Evolutionary conservation across 2,797 vertebrate genomes (phyloP), one percentile per base, ranked within the genome.

Genomic region (Halcyon chelicuti): DNA sequence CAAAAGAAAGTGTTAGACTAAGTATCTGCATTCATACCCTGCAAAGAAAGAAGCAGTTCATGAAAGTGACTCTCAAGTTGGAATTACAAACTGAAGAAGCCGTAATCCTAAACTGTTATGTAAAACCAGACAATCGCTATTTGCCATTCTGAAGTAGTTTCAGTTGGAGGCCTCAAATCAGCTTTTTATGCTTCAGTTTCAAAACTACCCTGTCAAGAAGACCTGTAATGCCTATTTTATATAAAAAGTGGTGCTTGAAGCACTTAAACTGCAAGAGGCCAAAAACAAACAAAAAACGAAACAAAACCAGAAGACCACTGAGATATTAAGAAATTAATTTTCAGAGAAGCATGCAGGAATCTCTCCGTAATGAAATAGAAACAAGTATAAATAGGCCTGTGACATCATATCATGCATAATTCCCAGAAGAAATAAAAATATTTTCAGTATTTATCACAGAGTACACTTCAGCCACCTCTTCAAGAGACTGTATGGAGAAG

Each of bases 101-200:
- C 37, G n/a, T 37, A 54, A 76, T 39, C 44, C 44, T 76, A 16
- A 63, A 54, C 21, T 10, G 14, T 2, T 40, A 31, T 1, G 4
- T 35, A 37, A 68, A 72, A 40, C 3, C n/a, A 81, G 39, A 39
- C 0, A 0, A 33, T 17, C 0, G 0, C 22, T n/a, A 13, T 39
- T 49, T 51, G n/a, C 44, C 23, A 4, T 35, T 52, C 65, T 29
- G 31, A 58, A 75, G 46, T 58, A 68, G 51, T 55, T 80, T 35
- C 35, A 42, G 28, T 10, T 52, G 37, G 28, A 73, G 28, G 31
- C 55, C 40, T 55, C 57, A 65, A 10, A 82, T 54, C 49, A 73
- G 44, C 55, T 44, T 52, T 44, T 16, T 14, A 10, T 8, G 12
- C 75, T 71, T 58, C 52, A 17, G 47, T 58, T 62, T 54, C 76